Evolutionary conservation across 2,888 invertebrate species (phyloP).

Genomic region (Ecliptopera silaceata): DNA sequence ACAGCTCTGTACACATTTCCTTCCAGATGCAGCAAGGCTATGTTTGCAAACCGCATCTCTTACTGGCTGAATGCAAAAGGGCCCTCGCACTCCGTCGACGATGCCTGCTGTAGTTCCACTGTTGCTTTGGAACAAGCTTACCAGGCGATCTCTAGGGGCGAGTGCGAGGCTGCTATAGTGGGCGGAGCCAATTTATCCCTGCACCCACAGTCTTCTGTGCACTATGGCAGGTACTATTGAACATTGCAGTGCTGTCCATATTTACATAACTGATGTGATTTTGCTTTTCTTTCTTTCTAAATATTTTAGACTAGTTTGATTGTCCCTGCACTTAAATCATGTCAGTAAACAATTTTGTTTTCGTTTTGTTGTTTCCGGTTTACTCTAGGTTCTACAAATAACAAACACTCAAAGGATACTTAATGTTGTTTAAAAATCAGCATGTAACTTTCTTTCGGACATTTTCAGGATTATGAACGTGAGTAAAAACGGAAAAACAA

Average conservation of each 20-base stretch:
- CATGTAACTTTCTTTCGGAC: too few relatives aligned
- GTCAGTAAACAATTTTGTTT: too few relatives aligned
- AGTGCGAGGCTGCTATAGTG: constrained; percentile 79
- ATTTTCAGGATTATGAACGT: constrained; percentile 60
- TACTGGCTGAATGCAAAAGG: constrained; percentile 60
- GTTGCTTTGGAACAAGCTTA: constrained; percentile 52
- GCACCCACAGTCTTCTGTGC: constrained; percentile 63
- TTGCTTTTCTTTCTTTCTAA: too few relatives aligned
- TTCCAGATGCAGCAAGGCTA: constrained; percentile 47
- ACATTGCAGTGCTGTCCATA: too few relatives aligned
- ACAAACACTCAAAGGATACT: too few relatives aligned
- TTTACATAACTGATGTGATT: too few relatives aligned
- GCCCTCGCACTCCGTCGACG: constrained; percentile 53
- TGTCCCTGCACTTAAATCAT: too few relatives aligned
- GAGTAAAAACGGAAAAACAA: constrained; percentile 91
- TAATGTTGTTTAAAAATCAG: too few relatives aligned
- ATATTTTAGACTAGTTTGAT: too few relatives aligned
- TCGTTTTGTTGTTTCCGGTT: too few relatives aligned
- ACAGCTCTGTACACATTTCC: neutral
- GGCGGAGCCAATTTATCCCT: constrained; percentile 66
- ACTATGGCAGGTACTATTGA: constrained; percentile 35
- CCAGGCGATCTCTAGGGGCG: constrained; percentile 49
- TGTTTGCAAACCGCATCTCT: constrained; percentile 61
- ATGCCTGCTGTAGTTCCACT: constrained; percentile 48
- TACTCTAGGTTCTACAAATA: too few relatives aligned